A percentile compares a stretch with the other conserved stretches of the same genome.
Evolutionary conservation across 2,113 vertebrate species (phyloP).

Genomic region (Tympanuchus pallidicinctus): DNA sequence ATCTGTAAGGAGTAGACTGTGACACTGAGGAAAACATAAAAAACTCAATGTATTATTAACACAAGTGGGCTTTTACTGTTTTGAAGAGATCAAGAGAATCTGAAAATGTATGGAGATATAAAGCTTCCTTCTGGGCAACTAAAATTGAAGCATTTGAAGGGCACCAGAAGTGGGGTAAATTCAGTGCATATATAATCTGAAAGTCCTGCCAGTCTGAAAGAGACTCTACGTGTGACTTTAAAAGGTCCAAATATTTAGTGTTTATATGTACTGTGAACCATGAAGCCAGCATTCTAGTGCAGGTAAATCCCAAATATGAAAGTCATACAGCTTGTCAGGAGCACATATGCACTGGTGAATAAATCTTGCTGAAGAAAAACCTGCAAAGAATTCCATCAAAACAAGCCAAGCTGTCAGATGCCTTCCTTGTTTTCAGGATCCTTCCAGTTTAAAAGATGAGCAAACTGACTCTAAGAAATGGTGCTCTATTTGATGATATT

Average conservation of each 20-base stretch:
- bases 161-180: neutral
- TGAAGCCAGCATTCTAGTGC: neutral
- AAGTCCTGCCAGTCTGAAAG: neutral
- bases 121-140: rapidly evolving
- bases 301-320: neutral
- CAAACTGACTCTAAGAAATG: neutral
- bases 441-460: neutral
- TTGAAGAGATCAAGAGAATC: neutral
- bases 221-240: neutral
- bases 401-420: neutral
- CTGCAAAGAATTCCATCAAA: conserved; percentile 6
- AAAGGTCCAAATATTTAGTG: neutral
- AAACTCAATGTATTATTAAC: neutral
- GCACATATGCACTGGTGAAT: neutral
- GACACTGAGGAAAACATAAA: neutral
- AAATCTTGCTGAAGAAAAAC: neutral
- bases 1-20: neutral
- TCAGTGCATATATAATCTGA: neutral
- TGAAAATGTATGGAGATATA: neutral
- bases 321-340: neutral
- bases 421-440: neutral
- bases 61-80: neutral
- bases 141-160: neutral
- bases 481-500: neutral
- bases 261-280: neutral